Percentiles rank a stretch among this genome's conserved stretches.
phyloP scores from a whole-genome alignment of 2,113 vertebrate genomes.

The Geococcyx californianus region DNA sequence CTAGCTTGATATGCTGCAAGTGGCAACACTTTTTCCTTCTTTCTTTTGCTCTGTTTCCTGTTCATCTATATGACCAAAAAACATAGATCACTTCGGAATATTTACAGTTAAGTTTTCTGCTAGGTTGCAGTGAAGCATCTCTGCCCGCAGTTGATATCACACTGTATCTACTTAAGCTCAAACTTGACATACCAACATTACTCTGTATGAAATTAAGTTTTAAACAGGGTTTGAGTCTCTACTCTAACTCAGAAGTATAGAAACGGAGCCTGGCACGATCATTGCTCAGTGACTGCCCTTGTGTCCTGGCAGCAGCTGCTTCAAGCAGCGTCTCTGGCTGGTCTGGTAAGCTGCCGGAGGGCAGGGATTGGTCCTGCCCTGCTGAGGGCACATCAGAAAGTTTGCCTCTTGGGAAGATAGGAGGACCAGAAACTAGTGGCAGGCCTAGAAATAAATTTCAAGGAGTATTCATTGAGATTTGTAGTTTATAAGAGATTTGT shows the following conservation, averaged over 20 bases:
- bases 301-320: background rate
- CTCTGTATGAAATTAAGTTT: background rate
- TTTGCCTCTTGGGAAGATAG: background rate
- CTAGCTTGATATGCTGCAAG: background rate
- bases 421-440: background rate
- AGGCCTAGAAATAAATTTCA: background rate
- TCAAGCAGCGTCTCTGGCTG: accelerated
- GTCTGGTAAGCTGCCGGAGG: background rate
- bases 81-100: background rate
- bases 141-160: background rate
- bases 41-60: background rate
- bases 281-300: background rate
- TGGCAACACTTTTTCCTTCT: background rate
- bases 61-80: background rate
- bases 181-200: background rate
- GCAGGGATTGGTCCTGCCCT: background rate
- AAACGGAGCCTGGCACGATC: background rate
- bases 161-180: background rate
- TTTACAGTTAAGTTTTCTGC: background rate
- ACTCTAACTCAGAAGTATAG: background rate
- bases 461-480: background rate
- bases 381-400: background rate
- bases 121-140: background rate
- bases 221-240: background rate
- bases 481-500: background rate